Evolutionary conservation across 2,888 invertebrate genomes (phyloP).

Genomic region (Lochmaea capreae): DNA sequence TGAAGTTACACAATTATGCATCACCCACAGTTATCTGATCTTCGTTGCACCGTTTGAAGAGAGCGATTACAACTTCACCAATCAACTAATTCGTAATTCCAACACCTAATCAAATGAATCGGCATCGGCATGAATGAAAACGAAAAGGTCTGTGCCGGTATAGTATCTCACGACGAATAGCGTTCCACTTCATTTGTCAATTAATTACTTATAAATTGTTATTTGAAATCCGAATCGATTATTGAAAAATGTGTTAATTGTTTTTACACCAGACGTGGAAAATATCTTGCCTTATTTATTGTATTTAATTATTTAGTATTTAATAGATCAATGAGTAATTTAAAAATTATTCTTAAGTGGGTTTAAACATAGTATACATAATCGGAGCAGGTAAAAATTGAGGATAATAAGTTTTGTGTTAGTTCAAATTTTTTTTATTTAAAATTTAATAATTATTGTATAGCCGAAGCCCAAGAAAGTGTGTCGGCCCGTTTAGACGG

Average conservation of each 20-base stretch:
- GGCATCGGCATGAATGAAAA: conserved; percentile 13
- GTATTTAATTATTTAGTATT: not conserved
- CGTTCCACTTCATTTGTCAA: conserved; percentile 27
- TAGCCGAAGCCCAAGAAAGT: too few species aligned
- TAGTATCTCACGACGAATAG: conserved; percentile 28
- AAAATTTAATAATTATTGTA: too few species aligned
- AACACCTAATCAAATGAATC: conserved; percentile 19
- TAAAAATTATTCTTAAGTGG: not conserved
- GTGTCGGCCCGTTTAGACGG: too few species aligned
- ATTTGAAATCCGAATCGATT: conserved; percentile 1
- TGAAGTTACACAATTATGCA: not conserved
- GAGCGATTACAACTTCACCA: conserved; percentile 14
- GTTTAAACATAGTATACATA: too few species aligned
- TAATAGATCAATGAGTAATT: not conserved
- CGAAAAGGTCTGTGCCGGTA: conserved; percentile 8
- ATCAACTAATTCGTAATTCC: conserved; percentile 11
- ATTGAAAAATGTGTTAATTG: conserved; percentile 5
- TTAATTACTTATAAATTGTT: conserved; percentile 21
- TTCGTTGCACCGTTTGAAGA: conserved; percentile 3
- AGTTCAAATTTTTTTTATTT: too few species aligned
- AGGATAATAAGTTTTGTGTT: too few species aligned
- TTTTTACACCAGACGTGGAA: not conserved
- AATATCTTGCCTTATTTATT: not conserved
- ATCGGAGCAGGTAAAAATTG: too few species aligned
- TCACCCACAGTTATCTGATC: not conserved